phyloP scores from a whole-genome alignment of 92 coral and sea anemone genomes.

The Epizoanthus ramosus region DNA sequence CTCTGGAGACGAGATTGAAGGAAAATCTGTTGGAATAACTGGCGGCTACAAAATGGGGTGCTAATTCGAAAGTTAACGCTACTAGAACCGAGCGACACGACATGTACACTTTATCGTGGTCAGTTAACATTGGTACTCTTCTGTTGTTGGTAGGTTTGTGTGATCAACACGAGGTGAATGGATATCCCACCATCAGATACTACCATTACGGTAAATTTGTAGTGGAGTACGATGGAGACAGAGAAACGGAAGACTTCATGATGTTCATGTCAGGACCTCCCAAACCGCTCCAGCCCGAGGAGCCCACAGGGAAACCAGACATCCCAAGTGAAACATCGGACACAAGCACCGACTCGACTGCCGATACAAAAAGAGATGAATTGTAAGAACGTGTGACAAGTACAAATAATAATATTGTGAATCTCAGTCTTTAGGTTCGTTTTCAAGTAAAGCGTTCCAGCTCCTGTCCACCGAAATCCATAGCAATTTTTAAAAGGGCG shows the following conservation, averaged over 20 bases:
- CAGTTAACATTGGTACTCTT: not conserved
- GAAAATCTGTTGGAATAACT: too few species aligned
- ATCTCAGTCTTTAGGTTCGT: not conserved
- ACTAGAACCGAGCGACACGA: too few species aligned
- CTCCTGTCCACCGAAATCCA: not conserved
- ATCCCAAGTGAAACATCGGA: not conserved
- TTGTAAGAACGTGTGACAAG: conserved; percentile 19
- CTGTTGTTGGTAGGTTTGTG: conserved; percentile 66
- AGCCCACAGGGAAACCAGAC: conserved; percentile 19
- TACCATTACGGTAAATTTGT: conserved; percentile 75
- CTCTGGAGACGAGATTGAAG: too few species aligned
- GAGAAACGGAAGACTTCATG: conserved; percentile 78
- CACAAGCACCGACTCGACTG: not conserved
- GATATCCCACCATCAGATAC: conserved; percentile 91
- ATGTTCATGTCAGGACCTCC: conserved; percentile 83
- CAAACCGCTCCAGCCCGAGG: conserved; percentile 62
- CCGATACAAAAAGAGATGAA: conserved; percentile 52
- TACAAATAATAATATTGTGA: not conserved
- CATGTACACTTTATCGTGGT: too few species aligned
- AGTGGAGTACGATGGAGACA: conserved; percentile 85
- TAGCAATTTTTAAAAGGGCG: not conserved
- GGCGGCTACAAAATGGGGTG: too few species aligned
- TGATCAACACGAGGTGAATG: conserved; percentile 82
- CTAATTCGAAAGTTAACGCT: too few species aligned
- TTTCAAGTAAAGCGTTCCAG: not conserved